phyloP scores from a whole-genome alignment of 2,113 vertebrate species.

The Passer domesticus region DNA sequence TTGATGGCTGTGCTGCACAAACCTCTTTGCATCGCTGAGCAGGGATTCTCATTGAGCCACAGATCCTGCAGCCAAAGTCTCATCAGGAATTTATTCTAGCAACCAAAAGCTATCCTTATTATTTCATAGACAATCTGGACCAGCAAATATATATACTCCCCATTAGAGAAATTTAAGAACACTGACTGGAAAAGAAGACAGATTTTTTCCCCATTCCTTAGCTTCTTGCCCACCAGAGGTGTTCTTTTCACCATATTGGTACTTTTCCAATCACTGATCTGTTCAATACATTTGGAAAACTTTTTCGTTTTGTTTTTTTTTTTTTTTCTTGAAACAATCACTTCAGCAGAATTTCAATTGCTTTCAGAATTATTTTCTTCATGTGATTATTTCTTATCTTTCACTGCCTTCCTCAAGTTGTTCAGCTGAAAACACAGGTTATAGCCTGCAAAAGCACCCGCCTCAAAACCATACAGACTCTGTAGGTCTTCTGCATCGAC shows the following conservation, averaged over 20 bases:
- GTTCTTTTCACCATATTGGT: background rate
- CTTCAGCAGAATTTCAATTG: background rate
- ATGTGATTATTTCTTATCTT: background rate
- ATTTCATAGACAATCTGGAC: background rate
- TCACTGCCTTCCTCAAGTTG: background rate
- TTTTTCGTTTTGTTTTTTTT: background rate
- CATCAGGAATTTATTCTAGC: background rate
- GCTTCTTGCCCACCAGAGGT: background rate
- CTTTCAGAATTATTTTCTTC: background rate
- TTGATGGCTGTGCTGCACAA: background rate
- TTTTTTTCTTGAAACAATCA: background rate
- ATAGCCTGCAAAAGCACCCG: background rate
- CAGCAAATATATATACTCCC: background rate
- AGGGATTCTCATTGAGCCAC: background rate
- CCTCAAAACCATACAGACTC: background rate
- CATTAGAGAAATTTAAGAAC: constrained; percentile 22
- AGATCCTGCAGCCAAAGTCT: background rate
- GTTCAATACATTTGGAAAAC: constrained; percentile 32
- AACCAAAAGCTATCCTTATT: background rate
- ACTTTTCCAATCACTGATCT: constrained; percentile 15
- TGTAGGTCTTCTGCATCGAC: background rate
- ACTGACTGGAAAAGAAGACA: background rate
- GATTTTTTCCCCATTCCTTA: constrained; percentile 1
- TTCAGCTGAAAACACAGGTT: background rate
- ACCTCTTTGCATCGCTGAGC: background rate